These are phyloP conservation scores for Macrotrachela quadricornifera DNA, from an alignment of 1,140 invertebrate species.

Conservation along the genomic window DNA sequence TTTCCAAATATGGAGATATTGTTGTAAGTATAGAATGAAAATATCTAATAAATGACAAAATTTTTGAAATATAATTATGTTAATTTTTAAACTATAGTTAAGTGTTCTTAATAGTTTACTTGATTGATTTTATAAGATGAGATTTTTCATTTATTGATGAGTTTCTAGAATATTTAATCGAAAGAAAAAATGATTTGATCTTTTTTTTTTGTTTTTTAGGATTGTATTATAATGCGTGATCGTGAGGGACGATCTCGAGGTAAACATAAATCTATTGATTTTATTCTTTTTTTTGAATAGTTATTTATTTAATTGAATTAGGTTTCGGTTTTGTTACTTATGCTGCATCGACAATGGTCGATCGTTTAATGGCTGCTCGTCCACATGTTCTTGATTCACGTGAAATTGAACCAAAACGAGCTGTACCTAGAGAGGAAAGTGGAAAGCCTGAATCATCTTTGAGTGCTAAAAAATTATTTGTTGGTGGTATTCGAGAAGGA, in stretches of 20 bases:
- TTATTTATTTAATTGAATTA: slow-evolving; percentile 30
- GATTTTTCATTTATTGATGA: no score
- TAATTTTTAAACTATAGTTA: no score
- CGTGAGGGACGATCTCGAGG: not conserved
- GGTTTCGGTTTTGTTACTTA: slow-evolving; percentile 91
- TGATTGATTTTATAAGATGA: no score
- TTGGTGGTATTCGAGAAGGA: slow-evolving; percentile 51
- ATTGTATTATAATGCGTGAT: slow-evolving; percentile 9
- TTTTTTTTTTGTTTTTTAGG: not conserved
- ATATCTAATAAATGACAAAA: no score
- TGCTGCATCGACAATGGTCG: slow-evolving; percentile 65
- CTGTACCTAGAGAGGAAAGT: slow-evolving; percentile 74
- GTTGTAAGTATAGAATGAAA: not conserved
- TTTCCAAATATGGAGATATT: slow-evolving; percentile 1
- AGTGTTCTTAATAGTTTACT: no score
- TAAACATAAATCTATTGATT: no score
- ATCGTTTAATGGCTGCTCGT: slow-evolving; percentile 69
- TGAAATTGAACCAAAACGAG: slow-evolving; percentile 84
- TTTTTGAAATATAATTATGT: no score
- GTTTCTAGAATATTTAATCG: no score
- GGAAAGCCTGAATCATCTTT: slow-evolving; percentile 67
- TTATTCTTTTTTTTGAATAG: no score
- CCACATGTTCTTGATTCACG: slow-evolving; percentile 56
- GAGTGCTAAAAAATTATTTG: slow-evolving; percentile 80
- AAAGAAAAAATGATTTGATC: no score